A percentile compares a stretch with the other conserved stretches of the same genome.
Conservation (phyloP, 1,140 invertebrate genomes). For the Nebria ingens region DNA sequence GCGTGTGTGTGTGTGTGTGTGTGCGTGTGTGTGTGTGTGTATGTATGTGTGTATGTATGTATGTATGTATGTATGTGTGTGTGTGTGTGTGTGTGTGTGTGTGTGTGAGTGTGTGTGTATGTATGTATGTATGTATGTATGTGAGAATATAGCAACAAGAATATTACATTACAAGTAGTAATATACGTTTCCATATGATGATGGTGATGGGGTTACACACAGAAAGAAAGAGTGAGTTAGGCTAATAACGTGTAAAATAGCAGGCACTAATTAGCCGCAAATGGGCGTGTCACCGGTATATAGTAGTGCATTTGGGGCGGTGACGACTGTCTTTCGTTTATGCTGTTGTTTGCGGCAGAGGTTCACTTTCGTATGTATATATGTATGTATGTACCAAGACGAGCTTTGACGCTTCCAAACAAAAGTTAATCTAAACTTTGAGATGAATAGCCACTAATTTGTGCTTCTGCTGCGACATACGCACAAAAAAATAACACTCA, state of each 20-base stretch:
- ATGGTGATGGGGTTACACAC: background rate
- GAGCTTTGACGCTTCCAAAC: background rate
- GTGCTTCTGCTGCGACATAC: conserved; percentile 4
- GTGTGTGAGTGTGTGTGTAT: background rate
- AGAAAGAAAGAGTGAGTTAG: background rate
- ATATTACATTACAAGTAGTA: background rate
- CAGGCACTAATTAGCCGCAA: background rate
- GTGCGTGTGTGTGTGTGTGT: background rate
- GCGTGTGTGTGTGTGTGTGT: background rate
- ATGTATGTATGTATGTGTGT: too few species aligned
- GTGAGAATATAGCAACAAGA: background rate
- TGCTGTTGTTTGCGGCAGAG: too few species aligned
- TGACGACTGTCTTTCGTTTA: background rate
- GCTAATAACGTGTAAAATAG: conserved; percentile 6
- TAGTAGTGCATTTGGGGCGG: background rate
- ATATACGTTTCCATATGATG: background rate
- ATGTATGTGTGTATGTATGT: background rate
- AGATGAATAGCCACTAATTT: conserved; percentile 4
- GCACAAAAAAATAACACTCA: too few species aligned
- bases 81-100: background rate
- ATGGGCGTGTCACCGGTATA: background rate
- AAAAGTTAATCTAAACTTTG: background rate
- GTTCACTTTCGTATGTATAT: too few species aligned
- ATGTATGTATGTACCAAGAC: too few species aligned
- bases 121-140: background rate